These are phyloP conservation scores for Hydroisotoma schaefferi DNA, from an alignment of 2,888 invertebrate species.

Conservation along the genomic window DNA sequence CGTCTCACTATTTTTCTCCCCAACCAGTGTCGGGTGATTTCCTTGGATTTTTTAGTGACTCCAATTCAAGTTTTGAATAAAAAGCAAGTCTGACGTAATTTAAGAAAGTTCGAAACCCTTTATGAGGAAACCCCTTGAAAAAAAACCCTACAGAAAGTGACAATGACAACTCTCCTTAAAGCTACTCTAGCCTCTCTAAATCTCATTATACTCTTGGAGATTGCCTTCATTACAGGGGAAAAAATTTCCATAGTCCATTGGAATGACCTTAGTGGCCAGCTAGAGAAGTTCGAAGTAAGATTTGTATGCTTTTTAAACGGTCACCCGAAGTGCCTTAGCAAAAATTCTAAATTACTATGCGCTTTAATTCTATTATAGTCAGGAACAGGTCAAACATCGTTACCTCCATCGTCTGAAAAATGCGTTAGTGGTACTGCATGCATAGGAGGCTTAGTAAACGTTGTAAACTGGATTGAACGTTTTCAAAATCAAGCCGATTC, in stretches of 20 bases:
- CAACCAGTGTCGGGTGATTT: too few relatives aligned
- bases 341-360: background rate
- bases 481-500: background rate
- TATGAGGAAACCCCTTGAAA: too few relatives aligned
- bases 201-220: too few relatives aligned
- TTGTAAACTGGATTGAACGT: background rate
- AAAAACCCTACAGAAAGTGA: too few relatives aligned
- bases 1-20: too few relatives aligned
- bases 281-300: constrained; percentile 7
- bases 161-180: too few relatives aligned
- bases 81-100: too few relatives aligned
- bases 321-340: background rate
- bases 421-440: constrained; percentile 21
- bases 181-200: too few relatives aligned
- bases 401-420: constrained; percentile 5
- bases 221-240: background rate
- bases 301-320: background rate
- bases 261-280: constrained; percentile 26
- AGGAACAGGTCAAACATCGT: constrained; percentile 6
- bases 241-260: constrained; percentile 22
- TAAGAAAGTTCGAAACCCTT: too few relatives aligned
- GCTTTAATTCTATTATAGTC: background rate
- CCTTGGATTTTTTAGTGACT: too few relatives aligned
- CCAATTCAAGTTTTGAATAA: too few relatives aligned
- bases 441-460: too few relatives aligned